Evolutionary conservation across 1,140 invertebrate genomes (phyloP), one percentile per base, ranked within the genome.

Genomic region (Riptortus pedestris): DNA sequence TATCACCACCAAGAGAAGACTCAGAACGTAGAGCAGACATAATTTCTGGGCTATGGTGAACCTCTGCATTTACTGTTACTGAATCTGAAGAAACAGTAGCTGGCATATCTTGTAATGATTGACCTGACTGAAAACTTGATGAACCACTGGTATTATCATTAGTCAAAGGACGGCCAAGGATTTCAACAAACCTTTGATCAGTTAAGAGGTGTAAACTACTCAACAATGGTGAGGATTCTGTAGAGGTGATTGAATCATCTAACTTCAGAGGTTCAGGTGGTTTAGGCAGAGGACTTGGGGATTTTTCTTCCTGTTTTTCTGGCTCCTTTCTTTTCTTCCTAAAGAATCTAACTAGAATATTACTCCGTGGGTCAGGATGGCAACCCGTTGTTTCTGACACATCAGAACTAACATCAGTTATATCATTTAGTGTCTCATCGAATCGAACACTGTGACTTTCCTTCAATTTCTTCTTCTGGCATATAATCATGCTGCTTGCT

Each of bases 131-230:
- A 51, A 69, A 67, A 63, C 68, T 69, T 18, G 61, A 64, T 2
- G 65, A 67, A 1, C 16, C 43, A 20, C 63, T 64, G 48, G 63
- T 64, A 43, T 62, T 65, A 26, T 66, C 64, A 63, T 48, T 64
- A 65, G 12, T 55, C 38, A 57, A 69, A 26, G 45, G 59, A 48
- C 29, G 52, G 48, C 59, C 64, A 26, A 66, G 63, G 22, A 66
- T 62, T 63, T 65, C 58, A 51, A 52, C 64, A 57, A 66, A 64
- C n/a, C 66, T 29, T 33, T 67, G 63, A 57, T 69, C 68, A 18
- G 65, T 67, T 0, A 69, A 28, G 12, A 69, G 43, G 58, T 69
- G 68, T 1, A 69, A 58, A 62, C 66, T 70, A 59, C 65, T 70
- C 48, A 69, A 51, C 12, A 67, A 55, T 14, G 67, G 68, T 27